Evolutionary conservation across 2,797 vertebrate species (phyloP).

Genomic region (Thamnophis elegans): DNA sequence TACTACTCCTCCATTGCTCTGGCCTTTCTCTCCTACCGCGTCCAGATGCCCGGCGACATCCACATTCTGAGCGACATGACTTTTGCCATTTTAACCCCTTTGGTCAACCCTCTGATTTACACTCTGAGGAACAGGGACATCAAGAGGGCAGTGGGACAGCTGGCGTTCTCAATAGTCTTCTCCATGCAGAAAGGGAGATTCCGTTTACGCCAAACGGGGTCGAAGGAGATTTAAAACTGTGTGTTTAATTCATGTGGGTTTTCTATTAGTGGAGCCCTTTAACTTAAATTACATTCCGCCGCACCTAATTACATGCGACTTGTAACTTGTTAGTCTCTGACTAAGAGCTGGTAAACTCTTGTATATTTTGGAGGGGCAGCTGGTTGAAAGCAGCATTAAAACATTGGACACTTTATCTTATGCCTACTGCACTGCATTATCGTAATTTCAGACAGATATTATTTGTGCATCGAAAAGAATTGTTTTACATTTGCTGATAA

Average conservation of each 20-base stretch:
- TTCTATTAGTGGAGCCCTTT: neutral
- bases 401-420: neutral
- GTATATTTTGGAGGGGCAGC: neutral
- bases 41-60: constrained; percentile 16
- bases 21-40: constrained; percentile 19
- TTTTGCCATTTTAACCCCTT: constrained; percentile 55
- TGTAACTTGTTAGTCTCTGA: neutral
- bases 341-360: too few relatives aligned
- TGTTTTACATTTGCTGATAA: neutral
- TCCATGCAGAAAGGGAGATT: neutral
- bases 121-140: constrained; percentile 54
- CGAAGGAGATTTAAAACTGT: too few relatives aligned
- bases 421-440: neutral
- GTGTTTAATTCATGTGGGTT: neutral
- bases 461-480: neutral
- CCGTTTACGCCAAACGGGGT: neutral
- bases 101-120: constrained; percentile 46
- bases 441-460: neutral
- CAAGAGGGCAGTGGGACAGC: constrained; percentile 45
- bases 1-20: constrained; percentile 22
- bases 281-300: neutral
- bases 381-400: neutral
- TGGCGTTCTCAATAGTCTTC: neutral
- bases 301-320: neutral
- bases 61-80: constrained; percentile 50